phyloP scores from a whole-genome alignment of 2,113 vertebrate species.

The Sceloporus tristichus region DNA sequence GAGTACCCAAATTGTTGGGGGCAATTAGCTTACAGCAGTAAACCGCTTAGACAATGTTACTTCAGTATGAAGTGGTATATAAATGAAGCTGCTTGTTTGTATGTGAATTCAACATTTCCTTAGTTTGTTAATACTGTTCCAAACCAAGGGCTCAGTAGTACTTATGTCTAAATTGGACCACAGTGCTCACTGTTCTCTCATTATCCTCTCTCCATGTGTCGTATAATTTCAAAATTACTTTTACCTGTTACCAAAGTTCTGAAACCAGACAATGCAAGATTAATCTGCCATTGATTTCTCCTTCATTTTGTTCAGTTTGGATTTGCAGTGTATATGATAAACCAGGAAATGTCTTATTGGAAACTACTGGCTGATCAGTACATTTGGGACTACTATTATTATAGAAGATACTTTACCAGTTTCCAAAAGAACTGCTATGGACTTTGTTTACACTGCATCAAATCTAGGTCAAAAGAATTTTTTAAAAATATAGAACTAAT shows the following conservation, averaged over 20 bases:
- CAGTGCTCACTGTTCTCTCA: not conserved
- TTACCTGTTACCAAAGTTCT: not conserved
- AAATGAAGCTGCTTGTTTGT: too few species aligned
- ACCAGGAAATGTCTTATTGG: not conserved
- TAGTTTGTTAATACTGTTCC: too few species aligned
- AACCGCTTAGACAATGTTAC: too few species aligned
- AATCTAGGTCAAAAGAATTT: not conserved
- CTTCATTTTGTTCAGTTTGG: not conserved
- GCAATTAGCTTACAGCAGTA: too few species aligned
- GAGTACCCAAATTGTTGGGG: too few species aligned
- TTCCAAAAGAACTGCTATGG: not conserved
- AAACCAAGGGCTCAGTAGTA: too few species aligned
- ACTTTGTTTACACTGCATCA: not conserved
- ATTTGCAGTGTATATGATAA: not conserved
- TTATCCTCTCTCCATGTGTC: not conserved
- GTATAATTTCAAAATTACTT: not conserved
- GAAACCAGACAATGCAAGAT: not conserved
- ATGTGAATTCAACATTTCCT: too few species aligned
- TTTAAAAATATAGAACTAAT: not conserved
- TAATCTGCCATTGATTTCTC: not conserved
- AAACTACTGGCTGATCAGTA: not conserved
- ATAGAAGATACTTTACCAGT: not conserved
- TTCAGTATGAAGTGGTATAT: too few species aligned
- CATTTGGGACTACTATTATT: not conserved
- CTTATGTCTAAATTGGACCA: not conserved